These are phyloP conservation scores for Acanthosoma haemorrhoidale DNA, from an alignment of 2,888 invertebrate species.

Conservation along the genomic window DNA sequence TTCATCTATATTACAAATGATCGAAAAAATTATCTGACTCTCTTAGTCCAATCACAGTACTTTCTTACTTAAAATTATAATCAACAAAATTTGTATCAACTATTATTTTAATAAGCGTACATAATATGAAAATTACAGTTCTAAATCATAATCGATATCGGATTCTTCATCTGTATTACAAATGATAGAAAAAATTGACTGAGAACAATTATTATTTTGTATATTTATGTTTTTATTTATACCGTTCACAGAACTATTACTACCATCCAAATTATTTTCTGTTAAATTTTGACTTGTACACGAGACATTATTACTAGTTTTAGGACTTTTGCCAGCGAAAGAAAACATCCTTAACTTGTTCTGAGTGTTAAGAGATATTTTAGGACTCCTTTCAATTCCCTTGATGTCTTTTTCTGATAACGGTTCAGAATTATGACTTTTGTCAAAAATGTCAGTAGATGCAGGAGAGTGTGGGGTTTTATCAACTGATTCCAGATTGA, in stretches of 20 bases:
- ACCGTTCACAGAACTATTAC: neutral
- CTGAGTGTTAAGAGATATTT: neutral
- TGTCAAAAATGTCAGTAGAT: neutral
- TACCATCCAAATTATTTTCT: neutral
- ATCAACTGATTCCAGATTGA: neutral
- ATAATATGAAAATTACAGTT: no score
- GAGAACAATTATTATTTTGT: neutral
- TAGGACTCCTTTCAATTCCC: neutral
- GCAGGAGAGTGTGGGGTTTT: neutral
- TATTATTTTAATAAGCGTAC: no score
- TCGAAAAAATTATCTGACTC: no score
- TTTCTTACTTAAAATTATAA: no score
- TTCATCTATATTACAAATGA: no score
- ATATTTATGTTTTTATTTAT: neutral
- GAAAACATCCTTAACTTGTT: constrained; percentile 1
- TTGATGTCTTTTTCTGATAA: neutral
- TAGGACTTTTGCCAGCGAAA: neutral
- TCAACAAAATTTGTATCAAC: no score
- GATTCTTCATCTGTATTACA: constrained; percentile 21
- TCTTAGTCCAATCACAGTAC: no score
- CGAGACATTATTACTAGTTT: neutral
- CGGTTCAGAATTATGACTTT: neutral
- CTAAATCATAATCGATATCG: constrained; percentile 30
- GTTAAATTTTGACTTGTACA: neutral
- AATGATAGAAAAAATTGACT: constrained; percentile 19